Evolutionary conservation across 2,888 invertebrate species (phyloP).

Genomic region (Rotaria sp.): DNA sequence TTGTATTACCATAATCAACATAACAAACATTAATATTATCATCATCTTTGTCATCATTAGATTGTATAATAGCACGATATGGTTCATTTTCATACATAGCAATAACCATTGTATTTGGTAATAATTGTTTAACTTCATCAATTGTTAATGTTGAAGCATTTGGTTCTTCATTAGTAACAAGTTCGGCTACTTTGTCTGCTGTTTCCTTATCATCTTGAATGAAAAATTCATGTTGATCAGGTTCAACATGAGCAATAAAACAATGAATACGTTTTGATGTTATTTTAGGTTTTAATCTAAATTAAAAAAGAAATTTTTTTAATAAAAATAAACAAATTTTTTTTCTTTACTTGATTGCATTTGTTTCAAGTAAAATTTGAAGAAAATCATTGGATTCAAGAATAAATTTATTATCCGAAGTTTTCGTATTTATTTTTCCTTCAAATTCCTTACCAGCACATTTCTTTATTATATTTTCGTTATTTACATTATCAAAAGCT

Average conservation of each 20-base stretch:
- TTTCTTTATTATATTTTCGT: background rate
- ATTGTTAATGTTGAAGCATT: background rate
- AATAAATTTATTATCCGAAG: background rate
- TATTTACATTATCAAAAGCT: background rate
- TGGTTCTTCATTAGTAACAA: background rate
- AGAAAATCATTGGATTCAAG: background rate
- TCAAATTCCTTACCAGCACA: background rate
- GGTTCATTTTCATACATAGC: background rate
- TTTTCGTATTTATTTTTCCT: background rate
- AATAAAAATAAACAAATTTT: background rate
- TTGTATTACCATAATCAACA: constrained; percentile 8
- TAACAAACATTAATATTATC: background rate
- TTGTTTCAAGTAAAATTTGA: background rate
- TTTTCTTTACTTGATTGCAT: background rate
- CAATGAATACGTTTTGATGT: background rate
- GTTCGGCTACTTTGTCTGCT: background rate
- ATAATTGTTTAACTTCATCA: background rate
- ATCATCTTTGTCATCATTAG: background rate
- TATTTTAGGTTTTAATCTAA: background rate
- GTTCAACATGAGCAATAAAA: background rate
- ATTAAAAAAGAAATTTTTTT: background rate
- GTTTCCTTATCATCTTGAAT: background rate
- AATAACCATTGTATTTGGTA: background rate
- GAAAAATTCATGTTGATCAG: background rate
- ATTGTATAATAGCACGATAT: background rate